Base-by-base conservation (phyloP, 2,113 vertebrate genomes). In the Saccopteryx leptura region DNA sequence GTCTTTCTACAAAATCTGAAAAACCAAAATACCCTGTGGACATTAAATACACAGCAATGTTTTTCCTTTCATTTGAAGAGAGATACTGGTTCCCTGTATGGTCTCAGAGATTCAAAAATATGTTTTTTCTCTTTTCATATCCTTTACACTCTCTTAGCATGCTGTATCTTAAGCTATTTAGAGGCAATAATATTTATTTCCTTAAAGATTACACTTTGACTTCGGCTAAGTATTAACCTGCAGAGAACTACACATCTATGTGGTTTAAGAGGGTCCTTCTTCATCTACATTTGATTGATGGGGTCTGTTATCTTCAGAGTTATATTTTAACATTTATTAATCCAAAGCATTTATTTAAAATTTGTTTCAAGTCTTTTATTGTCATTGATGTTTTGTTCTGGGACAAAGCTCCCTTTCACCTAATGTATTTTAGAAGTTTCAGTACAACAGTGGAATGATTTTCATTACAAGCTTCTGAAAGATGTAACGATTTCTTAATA, bases 321-420 rank as follows among this genome's bases (percentile, higher is more conserved):
- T 85, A 91, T 79, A 24, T 81, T 95, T 93, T 90, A 97, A 50
- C 52, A 83, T 91, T 50, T 95, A 95, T 97, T 93, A 52, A 78
- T 83, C 39, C 60, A 82, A 39, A 98, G 54, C 48, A 89, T 81
- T 72, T 93, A 71, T 95, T 97, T 68, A 19, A 91, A 92, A 89
- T 81, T 72, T 93, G 71, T 95, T 97, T 68, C 18, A 91, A 92
- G 18, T 88, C 50, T 33, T 33, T 96, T 66, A 65, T 18, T 39
- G 75, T 52, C 83, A 88, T n/a, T 80, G 83, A 13, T 28, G 52
- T 58, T 96, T 97, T 93, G 68, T 90, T 86, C 75, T 90, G 56
- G 69, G 60, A 63, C 14, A 4, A 33, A 86, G 63, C 82, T 92
- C 19, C 87, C 18, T 89, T 96, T 97, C 65, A 94, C 92, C 71